These are phyloP conservation scores for Terrapene triunguis DNA, from an alignment of 2,113 vertebrate genomes.

Conservation along the genomic window DNA sequence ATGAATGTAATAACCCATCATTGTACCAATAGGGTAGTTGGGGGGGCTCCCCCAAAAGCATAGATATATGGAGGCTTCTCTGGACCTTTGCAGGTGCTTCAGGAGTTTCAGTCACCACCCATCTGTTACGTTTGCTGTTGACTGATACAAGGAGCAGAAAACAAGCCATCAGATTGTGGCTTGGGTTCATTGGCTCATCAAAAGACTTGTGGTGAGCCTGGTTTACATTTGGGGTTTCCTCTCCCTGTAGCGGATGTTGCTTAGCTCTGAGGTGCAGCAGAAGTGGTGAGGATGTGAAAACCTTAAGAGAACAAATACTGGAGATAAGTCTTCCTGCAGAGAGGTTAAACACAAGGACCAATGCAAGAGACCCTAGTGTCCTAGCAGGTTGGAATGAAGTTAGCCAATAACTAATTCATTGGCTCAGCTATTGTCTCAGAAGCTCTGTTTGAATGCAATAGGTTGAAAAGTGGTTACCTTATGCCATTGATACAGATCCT, in stretches of 20 bases:
- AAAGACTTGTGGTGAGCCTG: not conserved
- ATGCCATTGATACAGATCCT: not conserved
- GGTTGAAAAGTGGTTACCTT: not conserved
- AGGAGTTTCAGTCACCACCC: not conserved
- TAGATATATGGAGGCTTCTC: not conserved
- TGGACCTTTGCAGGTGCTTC: not conserved
- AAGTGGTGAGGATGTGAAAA: not conserved
- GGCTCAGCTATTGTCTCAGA: not conserved
- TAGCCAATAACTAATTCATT: not conserved
- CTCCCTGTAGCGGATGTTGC: not conserved
- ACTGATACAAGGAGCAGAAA: constrained; percentile 16
- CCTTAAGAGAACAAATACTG: rapidly evolving
- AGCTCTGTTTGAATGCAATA: not conserved
- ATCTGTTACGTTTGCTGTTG: not conserved
- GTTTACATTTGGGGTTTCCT: not conserved
- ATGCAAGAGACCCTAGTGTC: not conserved
- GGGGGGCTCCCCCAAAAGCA: rapidly evolving
- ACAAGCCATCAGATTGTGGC: constrained; percentile 20
- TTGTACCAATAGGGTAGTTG: not conserved
- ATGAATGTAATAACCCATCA: not conserved
- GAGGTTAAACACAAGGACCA: not conserved
- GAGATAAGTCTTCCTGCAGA: not conserved
- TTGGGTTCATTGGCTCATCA: not conserved
- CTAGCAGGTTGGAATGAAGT: not conserved
- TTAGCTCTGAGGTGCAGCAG: not conserved